phyloP scores from a whole-genome alignment of 1,140 invertebrate species.

The Oryzaephilus surinamensis region DNA sequence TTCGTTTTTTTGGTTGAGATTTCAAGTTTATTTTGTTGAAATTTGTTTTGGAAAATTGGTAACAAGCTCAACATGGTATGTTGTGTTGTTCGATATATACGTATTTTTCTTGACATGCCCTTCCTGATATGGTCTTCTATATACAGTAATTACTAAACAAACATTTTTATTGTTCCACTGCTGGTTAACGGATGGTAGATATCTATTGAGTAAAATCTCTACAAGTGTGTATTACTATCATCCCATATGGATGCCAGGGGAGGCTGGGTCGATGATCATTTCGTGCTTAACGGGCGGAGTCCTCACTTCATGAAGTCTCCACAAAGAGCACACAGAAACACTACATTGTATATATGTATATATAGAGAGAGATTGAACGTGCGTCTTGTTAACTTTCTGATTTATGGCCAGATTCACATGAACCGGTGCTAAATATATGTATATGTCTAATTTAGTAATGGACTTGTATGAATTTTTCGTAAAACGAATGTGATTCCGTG shows the following conservation, averaged over 20 bases:
- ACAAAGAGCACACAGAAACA: no score
- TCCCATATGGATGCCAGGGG: slow-evolving; percentile 29
- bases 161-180: slow-evolving; percentile 29
- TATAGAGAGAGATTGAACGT: slow-evolving; percentile 25
- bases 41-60: no score
- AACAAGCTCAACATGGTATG: no score
- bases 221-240: slow-evolving; percentile 17
- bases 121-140: background rate
- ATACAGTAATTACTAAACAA: slow-evolving; percentile 28
- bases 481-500: no score
- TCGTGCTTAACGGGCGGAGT: slow-evolving; percentile 28
- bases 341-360: no score
- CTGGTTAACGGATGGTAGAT: no score
- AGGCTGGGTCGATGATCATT: slow-evolving; percentile 21
- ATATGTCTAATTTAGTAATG: slow-evolving; percentile 14
- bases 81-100: no score
- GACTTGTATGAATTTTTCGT: no score
- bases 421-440: no score
- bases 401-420: slow-evolving; percentile 26
- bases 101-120: background rate
- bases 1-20: no score
- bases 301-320: slow-evolving; percentile 30
- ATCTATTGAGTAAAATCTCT: slow-evolving; percentile 13
- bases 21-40: no score
- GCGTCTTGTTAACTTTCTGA: slow-evolving; percentile 35